Evolutionary conservation across 2,797 vertebrate species (phyloP).

Genomic region (Leptodactylus fallax): DNA sequence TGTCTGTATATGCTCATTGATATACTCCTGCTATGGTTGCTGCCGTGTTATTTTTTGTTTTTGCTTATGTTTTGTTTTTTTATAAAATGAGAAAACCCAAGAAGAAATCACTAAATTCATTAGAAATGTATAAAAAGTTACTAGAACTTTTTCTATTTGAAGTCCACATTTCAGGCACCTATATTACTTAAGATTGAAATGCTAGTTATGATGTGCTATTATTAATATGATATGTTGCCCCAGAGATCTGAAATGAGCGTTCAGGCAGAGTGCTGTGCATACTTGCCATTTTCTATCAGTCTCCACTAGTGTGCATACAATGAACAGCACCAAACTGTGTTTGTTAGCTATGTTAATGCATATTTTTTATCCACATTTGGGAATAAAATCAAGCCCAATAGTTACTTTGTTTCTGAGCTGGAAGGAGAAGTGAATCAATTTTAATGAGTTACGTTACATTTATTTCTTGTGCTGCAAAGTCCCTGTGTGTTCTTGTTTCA

Average conservation of each 20-base stretch:
- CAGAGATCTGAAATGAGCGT: slow-evolving; percentile 6
- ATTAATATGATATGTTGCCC: slow-evolving; percentile 44
- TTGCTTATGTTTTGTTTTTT: no score
- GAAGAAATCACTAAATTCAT: no score
- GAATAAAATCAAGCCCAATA: slow-evolving; percentile 69
- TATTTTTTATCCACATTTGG: slow-evolving; percentile 65
- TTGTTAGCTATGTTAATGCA: slow-evolving; percentile 67
- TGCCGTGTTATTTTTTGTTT: no score
- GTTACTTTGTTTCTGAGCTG: slow-evolving; percentile 71
- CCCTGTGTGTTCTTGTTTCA: slow-evolving; percentile 66
- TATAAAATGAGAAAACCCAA: no score
- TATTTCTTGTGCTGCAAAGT: slow-evolving; percentile 64
- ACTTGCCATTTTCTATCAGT: slow-evolving; percentile 43
- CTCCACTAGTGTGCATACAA: slow-evolving; percentile 51
- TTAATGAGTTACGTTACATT: slow-evolving; percentile 73
- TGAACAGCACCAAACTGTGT: slow-evolving; percentile 64
- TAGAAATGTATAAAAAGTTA: neutral
- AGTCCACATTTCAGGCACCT: neutral
- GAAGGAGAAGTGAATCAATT: slow-evolving; percentile 74
- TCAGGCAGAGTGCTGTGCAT: neutral
- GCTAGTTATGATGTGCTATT: slow-evolving; percentile 35
- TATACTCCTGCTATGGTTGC: no score
- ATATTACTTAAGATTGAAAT: slow-evolving; percentile 7
- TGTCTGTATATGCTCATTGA: no score
- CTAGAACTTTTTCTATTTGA: neutral